phyloP scores from a whole-genome alignment of 1,140 invertebrate species.

The Chironomus striatipennis region DNA sequence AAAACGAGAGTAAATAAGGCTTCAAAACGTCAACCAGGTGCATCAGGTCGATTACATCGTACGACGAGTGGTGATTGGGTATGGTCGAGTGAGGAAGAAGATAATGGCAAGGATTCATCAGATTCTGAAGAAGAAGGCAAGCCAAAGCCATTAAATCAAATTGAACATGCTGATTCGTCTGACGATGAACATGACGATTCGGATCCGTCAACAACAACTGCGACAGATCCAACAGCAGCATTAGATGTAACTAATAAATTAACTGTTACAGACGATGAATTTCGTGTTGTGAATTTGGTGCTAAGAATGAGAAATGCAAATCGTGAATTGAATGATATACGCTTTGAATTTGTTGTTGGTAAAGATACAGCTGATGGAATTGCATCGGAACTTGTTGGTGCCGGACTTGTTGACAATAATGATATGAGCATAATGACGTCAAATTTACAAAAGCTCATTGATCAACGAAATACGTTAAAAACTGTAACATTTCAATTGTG shows the following conservation, averaged over 20 bases:
- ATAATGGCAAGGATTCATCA: constrained; percentile 40
- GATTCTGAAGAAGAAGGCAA: constrained; percentile 42
- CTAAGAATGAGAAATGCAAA: constrained; percentile 79
- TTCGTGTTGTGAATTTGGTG: constrained; percentile 58
- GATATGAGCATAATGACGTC: constrained; percentile 85
- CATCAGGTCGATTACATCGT: constrained; percentile 83
- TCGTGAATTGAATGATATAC: constrained; percentile 91
- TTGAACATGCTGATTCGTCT: constrained; percentile 47
- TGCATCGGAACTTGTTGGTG: constrained; percentile 85
- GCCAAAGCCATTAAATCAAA: constrained; percentile 45
- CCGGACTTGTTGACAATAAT: constrained; percentile 84
- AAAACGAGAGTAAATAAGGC: constrained; percentile 85
- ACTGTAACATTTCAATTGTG: constrained; percentile 85
- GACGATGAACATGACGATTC: constrained; percentile 44
- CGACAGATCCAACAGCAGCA: constrained; percentile 26
- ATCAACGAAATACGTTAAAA: constrained; percentile 50
- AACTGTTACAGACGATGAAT: constrained; percentile 30
- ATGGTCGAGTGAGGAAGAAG: constrained; percentile 79
- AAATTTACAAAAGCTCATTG: constrained; percentile 87
- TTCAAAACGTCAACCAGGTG: constrained; percentile 74
- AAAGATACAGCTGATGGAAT: constrained; percentile 92
- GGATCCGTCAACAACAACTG: constrained; percentile 29
- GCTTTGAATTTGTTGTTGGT: constrained; percentile 89
- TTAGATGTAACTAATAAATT: constrained; percentile 2
- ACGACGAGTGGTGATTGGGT: constrained; percentile 97